phyloP scores from a whole-genome alignment of 2,888 invertebrate species.

The Cheilosia grossa region DNA sequence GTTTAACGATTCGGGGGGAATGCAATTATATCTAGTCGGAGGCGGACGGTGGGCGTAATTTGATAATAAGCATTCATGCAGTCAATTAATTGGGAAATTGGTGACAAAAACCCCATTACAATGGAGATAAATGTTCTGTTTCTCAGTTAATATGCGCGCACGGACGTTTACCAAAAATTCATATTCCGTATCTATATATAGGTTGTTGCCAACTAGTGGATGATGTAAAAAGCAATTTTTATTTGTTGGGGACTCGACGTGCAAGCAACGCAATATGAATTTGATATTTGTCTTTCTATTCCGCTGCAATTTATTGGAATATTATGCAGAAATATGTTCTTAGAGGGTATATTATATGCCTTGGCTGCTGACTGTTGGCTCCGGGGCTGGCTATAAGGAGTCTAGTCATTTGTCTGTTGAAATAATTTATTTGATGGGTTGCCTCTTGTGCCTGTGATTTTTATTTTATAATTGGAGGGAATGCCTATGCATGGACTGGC shows the following conservation, averaged over 20 bases:
- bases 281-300: slow-evolving; percentile 11
- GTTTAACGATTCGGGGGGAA: slow-evolving; percentile 18
- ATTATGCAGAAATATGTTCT: slow-evolving; percentile 16
- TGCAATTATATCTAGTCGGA: neutral
- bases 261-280: slow-evolving; percentile 19
- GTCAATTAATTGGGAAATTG: slow-evolving; percentile 67
- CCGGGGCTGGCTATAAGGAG: neutral
- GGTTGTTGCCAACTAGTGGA: neutral
- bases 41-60: slow-evolving; percentile 34
- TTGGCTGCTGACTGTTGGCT: neutral
- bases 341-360: neutral
- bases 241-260: slow-evolving; percentile 1
- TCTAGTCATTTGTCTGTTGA: slow-evolving; percentile 12
- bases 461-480: neutral
- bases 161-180: neutral
- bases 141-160: slow-evolving; percentile 42
- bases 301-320: slow-evolving; percentile 24
- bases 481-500: no score
- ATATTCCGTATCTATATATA: neutral
- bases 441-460: neutral
- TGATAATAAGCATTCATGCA: slow-evolving; percentile 53
- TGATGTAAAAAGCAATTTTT: slow-evolving; percentile 5
- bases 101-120: slow-evolving; percentile 56
- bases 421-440: slow-evolving; percentile 11
- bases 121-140: slow-evolving; percentile 16